phyloP scores from a whole-genome alignment of 2,113 vertebrate genomes.

The Boleophthalmus pectinirostris region DNA sequence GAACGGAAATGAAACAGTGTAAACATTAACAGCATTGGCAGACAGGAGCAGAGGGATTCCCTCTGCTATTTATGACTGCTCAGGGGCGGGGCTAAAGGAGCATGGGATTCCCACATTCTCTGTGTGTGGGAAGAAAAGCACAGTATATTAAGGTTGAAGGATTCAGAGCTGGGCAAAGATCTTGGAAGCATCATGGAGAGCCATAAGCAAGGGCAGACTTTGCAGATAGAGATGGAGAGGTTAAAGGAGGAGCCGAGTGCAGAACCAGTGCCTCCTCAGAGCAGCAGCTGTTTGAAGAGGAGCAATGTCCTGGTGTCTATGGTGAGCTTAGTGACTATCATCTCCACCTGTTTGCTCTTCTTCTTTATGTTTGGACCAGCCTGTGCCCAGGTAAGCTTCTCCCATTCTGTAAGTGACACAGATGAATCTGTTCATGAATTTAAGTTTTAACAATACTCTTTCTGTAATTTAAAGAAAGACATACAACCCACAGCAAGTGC shows the following conservation, averaged over 20 bases:
- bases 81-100: neutral
- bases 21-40: conserved; percentile 6
- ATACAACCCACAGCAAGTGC: neutral
- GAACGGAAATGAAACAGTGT: neutral
- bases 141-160: conserved; percentile 33
- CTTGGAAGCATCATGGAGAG: conserved; percentile 39
- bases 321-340: conserved; percentile 19
- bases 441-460: neutral
- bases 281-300: neutral
- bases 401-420: neutral
- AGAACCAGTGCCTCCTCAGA: neutral
- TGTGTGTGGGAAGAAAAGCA: conserved; percentile 39
- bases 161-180: neutral
- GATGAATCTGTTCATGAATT: neutral
- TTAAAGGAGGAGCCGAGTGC: neutral
- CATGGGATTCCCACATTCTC: conserved; percentile 35
- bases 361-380: neutral
- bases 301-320: neutral
- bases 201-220: conserved; percentile 26
- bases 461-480: conserved; percentile 17
- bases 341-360: conserved; percentile 3
- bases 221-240: neutral
- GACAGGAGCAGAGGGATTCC: conserved; percentile 47
- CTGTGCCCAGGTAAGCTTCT: conserved; percentile 41
- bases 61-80: conserved; percentile 3